Conservation (phyloP, 1,140 invertebrate genomes). For the Sarcophaga bullata region DNA sequence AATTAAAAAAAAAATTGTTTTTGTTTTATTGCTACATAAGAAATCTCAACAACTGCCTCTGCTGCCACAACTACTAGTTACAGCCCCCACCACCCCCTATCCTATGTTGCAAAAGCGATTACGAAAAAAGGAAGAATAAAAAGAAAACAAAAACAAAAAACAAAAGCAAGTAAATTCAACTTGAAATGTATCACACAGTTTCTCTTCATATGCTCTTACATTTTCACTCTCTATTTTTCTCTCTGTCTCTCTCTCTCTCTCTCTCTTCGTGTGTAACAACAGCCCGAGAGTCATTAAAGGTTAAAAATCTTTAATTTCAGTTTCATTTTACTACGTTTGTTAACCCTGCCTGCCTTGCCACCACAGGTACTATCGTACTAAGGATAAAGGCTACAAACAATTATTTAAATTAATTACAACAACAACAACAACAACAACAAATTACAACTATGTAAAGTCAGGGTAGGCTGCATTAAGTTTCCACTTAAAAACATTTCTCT, state of each 20-base stretch:
- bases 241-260: no score
- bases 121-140: neutral
- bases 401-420: slow-evolving; percentile 26
- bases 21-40: neutral
- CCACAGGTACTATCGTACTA: neutral
- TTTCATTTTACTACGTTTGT: neutral
- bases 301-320: slow-evolving; percentile 7
- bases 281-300: neutral
- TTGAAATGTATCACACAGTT: neutral
- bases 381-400: neutral
- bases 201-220: no score
- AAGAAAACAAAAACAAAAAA: no score
- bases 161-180: neutral
- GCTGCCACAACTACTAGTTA: neutral
- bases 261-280: no score
- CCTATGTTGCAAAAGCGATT: neutral
- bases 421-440: neutral
- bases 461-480: neutral
- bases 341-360: neutral
- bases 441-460: neutral
- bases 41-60: neutral
- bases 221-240: no score
- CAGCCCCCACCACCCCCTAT: neutral
- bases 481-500: slow-evolving; percentile 10
- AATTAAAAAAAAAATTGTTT: neutral